Base-by-base conservation (phyloP, 2,797 vertebrate species). In the Menidia menidia region DNA sequence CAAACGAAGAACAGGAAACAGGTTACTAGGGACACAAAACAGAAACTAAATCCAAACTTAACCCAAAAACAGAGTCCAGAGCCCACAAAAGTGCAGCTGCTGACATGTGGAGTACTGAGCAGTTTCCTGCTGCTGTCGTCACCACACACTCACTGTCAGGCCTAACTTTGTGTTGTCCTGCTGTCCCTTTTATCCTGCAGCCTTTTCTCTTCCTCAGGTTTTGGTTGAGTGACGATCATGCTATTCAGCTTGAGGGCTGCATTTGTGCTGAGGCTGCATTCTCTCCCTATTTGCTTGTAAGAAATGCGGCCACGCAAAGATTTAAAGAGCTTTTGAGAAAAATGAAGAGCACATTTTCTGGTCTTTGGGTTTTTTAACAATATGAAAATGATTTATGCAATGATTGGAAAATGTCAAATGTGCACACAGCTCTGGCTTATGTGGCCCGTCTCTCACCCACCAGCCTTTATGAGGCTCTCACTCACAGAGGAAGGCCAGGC, bases 391-490 rank as follows among this genome's bases (percentile, higher is more conserved):
- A 75, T 51, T 71, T 73, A 64, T n/a, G 71, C 51, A 61, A 14
- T 62, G 16, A 51, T 35, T 45, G 60, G 55, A 39, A 72, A 72
- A 75, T 70, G 45, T 25, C 25, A 78, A 53, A 73, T 55, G 53
- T 53, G 53, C 59, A 62, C 30, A 70, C 55, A 39, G 62, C 51
- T 39, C 32, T 74, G 68, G 43, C 56, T 81, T 73, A 44, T 66
- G 75, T 81, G 74, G 78, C 77, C 18, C 31, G 44, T 61, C 74
- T 73, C 78, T 86, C 73, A 83, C 68, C 81, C 78, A 90, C 88
- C 86, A 85, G 52, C 78, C 61, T 82, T 87, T 85, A 88, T 73
- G 80, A 78, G 64, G 51, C 75, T 77, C 81, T 9, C 42, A 88
- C 83, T 87, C 79, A 83, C 41, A 51, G 55, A 68, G 73, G 78